These are phyloP conservation scores for Trissolcus japonicus DNA, from an alignment of 2,888 invertebrate genomes.

Conservation along the genomic window DNA sequence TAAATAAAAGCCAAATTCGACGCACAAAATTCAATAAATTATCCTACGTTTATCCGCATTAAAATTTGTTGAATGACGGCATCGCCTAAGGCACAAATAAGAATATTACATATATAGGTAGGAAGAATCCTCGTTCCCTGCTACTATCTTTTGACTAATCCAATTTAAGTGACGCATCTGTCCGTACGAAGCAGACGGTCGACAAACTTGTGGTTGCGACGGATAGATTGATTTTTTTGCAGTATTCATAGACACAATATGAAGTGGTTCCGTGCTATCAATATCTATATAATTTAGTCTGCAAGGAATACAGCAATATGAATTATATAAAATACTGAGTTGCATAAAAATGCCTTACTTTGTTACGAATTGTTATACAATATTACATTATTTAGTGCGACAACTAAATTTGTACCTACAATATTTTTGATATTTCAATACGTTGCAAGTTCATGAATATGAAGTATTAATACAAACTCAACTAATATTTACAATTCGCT, in stretches of 20 bases:
- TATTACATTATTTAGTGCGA: too few species aligned
- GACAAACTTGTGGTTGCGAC: slow-evolving; percentile 36
- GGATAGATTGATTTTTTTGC: slow-evolving; percentile 45
- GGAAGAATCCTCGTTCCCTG: slow-evolving; percentile 20
- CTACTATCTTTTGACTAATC: slow-evolving; percentile 50
- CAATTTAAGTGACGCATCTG: slow-evolving; percentile 54
- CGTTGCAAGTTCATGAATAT: too few species aligned
- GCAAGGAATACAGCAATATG: background rate
- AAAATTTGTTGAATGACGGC: slow-evolving; percentile 21
- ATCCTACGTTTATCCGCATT: slow-evolving; percentile 14
- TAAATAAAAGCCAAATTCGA: slow-evolving; percentile 19
- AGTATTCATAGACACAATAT: slow-evolving; percentile 40
- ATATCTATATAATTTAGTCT: slow-evolving; percentile 19
- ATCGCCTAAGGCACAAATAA: slow-evolving; percentile 6
- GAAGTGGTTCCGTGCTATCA: slow-evolving; percentile 3
- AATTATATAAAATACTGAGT: too few species aligned
- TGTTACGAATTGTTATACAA: too few species aligned
- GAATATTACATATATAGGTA: background rate
- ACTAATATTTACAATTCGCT: too few species aligned
- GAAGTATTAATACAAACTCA: too few species aligned
- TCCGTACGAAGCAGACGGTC: slow-evolving; percentile 28
- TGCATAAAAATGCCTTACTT: too few species aligned
- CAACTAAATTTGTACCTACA: too few species aligned
- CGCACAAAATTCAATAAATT: slow-evolving; percentile 38
- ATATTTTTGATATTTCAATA: too few species aligned